Base-by-base conservation (phyloP, 2,797 vertebrate species). In the Sebastes matsubarae region DNA sequence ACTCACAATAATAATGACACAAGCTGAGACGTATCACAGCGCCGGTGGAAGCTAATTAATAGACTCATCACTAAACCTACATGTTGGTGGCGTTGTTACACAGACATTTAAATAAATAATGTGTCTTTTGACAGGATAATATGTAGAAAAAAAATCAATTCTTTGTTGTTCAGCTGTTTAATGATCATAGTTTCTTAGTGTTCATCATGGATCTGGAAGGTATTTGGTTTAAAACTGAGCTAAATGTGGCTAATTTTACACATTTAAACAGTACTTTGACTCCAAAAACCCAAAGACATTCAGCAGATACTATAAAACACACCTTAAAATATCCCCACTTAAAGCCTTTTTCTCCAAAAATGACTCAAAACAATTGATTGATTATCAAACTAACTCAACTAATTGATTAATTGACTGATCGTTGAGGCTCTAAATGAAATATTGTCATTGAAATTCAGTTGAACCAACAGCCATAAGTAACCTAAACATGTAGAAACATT, bases 21-120 rank as follows among this genome's bases (percentile, higher is more conserved):
- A 9, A 70, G 61, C 16, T 25, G 3, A 55, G 77, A 58, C 27
- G 27, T 25, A 57, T 59, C 75, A 6, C 75, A 18, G 69, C 8
- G 1, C 1, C 4, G 63, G 34, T 2, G 68, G 57, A 82, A 24
- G 83, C 54, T 82, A 72, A 84, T 80, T 60, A 69, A 81, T 46
- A 18, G 10, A 52, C 36, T 58, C 71, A 9, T 52, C 20, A 14
- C 1, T 4, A 3, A 67, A 65, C 8, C 54, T 36, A 12, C 65
- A 9, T 11, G 14, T 60, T 36, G 25, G 24, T 6, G 8, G 75
- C 11, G 4, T 20, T 8, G 58, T 63, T 9, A 14, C 5, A 38
- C 8, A 60, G 20, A 63, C 25, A n/a, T 27, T 29, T 38, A 4
- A 32, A 32, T 54, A 4, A 20, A 29, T 1, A 14, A 36, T n/a